Evolutionary conservation across 2,888 invertebrate genomes (phyloP).

Genomic region (Cataglyphis albicans): DNA sequence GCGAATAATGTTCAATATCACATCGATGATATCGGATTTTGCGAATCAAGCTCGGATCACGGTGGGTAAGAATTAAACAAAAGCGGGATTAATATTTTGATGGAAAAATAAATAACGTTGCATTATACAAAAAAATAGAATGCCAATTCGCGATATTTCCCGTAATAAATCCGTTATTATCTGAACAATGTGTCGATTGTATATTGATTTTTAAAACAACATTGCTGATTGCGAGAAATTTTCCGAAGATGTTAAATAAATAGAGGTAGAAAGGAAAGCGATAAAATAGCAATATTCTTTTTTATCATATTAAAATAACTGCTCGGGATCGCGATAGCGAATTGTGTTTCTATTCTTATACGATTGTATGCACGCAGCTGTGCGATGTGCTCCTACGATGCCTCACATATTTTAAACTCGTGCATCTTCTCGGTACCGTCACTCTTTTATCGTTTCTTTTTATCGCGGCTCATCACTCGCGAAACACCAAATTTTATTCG

Average conservation of each 20-base stretch:
- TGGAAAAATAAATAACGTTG: not conserved
- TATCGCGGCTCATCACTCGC: conserved; percentile 42
- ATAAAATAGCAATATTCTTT: not conserved
- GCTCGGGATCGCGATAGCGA: not conserved
- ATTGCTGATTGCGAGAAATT: not conserved
- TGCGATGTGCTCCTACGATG: conserved; percentile 15
- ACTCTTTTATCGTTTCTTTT: conserved; percentile 27
- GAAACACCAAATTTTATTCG: conserved; percentile 32
- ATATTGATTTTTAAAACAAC: not conserved
- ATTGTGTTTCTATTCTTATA: not conserved
- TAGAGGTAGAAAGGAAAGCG: not conserved
- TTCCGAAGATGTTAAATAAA: not conserved
- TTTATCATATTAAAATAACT: not conserved
- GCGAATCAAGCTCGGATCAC: conserved; percentile 8
- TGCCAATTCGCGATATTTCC: not conserved
- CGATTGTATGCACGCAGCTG: not conserved
- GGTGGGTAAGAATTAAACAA: conserved; percentile 23
- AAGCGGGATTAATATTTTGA: conserved; percentile 24
- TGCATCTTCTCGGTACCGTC: not conserved
- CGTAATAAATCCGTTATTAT: not conserved
- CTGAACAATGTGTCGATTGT: not conserved
- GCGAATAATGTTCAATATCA: conserved; percentile 44
- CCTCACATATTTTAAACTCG: not conserved
- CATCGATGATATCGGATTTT: conserved; percentile 34
- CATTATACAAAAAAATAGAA: not conserved